Evolutionary conservation across 2,113 vertebrate species (phyloP).

Genomic region (Asarcornis scutulata): DNA sequence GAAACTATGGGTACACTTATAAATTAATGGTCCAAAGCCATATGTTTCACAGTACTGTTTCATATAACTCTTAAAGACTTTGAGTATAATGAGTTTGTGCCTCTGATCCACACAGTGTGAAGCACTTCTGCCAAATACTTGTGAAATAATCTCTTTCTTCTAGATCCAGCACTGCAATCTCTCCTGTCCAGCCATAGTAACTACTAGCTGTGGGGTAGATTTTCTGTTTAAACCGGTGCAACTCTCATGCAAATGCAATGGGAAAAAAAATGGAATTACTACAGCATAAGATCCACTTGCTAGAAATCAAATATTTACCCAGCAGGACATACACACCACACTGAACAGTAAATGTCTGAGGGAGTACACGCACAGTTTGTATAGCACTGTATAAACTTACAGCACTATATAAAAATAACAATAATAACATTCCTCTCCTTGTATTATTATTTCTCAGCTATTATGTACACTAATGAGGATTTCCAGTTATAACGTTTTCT

Average conservation of each 20-base stretch:
- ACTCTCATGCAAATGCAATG: neutral
- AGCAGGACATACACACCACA: neutral
- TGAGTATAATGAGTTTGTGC: neutral
- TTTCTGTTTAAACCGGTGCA: neutral
- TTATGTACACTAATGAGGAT: neutral
- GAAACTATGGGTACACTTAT: neutral
- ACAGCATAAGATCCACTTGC: neutral
- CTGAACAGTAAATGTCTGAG: neutral
- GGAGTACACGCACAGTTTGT: neutral
- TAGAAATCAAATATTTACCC: neutral
- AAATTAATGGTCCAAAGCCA: neutral
- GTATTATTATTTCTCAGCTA: neutral
- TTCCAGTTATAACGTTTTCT: neutral
- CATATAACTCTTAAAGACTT: neutral
- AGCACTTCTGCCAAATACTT: neutral
- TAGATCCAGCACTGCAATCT: neutral
- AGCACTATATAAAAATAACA: neutral
- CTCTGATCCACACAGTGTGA: neutral
- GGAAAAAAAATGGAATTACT: neutral
- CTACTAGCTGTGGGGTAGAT: neutral
- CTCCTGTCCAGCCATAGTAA: neutral
- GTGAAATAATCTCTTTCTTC: neutral
- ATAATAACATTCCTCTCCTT: neutral
- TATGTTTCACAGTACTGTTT: neutral
- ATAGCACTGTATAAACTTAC: neutral